phyloP scores from a whole-genome alignment of 1,140 invertebrate genomes.

The Mizuhopecten yessoensis region DNA sequence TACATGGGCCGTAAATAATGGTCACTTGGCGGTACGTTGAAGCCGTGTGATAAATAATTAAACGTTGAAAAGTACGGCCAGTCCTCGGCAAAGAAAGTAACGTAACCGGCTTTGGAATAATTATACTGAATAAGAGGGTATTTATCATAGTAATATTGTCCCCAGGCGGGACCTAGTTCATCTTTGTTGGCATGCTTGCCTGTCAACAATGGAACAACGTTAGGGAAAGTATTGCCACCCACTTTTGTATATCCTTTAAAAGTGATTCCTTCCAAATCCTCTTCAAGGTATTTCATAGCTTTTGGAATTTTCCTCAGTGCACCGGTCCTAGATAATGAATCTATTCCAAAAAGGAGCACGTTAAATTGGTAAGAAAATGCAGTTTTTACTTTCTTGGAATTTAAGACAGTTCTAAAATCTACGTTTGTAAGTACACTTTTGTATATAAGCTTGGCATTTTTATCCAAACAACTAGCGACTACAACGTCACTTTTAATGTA shows the following conservation, averaged over 20 bases:
- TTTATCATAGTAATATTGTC: constrained; percentile 51
- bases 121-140: constrained; percentile 76
- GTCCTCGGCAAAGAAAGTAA: constrained; percentile 92
- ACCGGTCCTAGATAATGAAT: constrained; percentile 68
- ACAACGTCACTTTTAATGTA: constrained; percentile 55
- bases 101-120: constrained; percentile 87
- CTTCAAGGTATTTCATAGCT: constrained; percentile 66
- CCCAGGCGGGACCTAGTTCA: constrained; percentile 42
- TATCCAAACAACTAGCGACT: constrained; percentile 50
- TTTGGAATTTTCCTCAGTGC: constrained; percentile 64
- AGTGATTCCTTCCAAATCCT: constrained; percentile 87
- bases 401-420: constrained; percentile 49
- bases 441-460: constrained; percentile 41
- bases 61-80: constrained; percentile 90
- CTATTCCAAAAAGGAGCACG: constrained; percentile 60
- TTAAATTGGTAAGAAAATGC: constrained; percentile 45
- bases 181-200: constrained; percentile 82
- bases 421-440: constrained; percentile 53
- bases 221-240: constrained; percentile 93
- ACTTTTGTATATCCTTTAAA: constrained; percentile 92
- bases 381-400: neutral
- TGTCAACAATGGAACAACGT: constrained; percentile 89
- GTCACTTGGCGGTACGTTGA: constrained; percentile 90
- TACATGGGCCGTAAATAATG: constrained; percentile 91
- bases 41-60: constrained; percentile 92